phyloP scores from a whole-genome alignment of 1,140 invertebrate genomes.

The Trachymyrmex cornetzi region DNA sequence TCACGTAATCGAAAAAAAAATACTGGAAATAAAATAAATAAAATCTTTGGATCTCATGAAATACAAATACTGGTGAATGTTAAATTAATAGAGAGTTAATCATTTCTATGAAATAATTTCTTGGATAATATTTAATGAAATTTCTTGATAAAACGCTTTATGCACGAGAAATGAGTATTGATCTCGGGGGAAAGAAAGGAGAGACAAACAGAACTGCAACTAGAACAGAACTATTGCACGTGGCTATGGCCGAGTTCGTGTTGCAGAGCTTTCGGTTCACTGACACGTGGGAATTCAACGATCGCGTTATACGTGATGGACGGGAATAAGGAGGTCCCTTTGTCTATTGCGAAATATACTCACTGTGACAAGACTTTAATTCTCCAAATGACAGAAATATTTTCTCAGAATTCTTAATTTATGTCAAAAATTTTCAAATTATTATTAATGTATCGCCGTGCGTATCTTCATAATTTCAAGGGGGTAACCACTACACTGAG shows the following conservation, averaged over 20 bases:
- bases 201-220: slow-evolving; percentile 18
- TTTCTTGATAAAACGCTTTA: not conserved
- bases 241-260: slow-evolving; percentile 33
- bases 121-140: not conserved
- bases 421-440: not conserved
- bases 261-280: slow-evolving; percentile 44
- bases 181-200: not conserved
- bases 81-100: slow-evolving; percentile 3
- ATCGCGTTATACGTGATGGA: slow-evolving; percentile 21
- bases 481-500: no score
- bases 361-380: not conserved
- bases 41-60: not conserved
- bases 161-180: slow-evolving; percentile 25
- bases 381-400: slow-evolving; percentile 17
- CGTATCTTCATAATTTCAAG: not conserved
- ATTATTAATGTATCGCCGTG: not conserved
- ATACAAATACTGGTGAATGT: not conserved
- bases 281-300: slow-evolving; percentile 64
- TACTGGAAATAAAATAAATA: not conserved
- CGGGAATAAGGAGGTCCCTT: slow-evolving; percentile 36
- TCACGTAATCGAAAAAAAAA: not conserved
- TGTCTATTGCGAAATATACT: slow-evolving; percentile 47
- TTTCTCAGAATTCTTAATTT: not conserved
- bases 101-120: not conserved
- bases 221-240: slow-evolving; percentile 33